These are phyloP conservation scores for Trichopoda pennipes DNA, from an alignment of 2,888 invertebrate genomes.

Conservation along the genomic window DNA sequence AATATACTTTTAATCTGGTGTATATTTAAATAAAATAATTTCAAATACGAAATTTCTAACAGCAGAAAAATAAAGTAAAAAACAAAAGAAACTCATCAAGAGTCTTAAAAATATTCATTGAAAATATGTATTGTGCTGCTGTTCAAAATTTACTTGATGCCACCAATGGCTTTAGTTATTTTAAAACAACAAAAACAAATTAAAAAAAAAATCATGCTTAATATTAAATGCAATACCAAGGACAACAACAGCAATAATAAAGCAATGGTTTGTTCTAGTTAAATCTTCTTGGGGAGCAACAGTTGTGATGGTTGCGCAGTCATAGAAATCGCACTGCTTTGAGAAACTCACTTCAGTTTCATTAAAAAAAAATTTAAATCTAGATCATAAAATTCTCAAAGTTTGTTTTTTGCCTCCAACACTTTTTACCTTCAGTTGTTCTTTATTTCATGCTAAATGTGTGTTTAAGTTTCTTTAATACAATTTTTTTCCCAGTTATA, in stretches of 20 bases:
- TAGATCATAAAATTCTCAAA: constrained; percentile 16
- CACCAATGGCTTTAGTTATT: background rate
- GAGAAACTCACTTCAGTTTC: constrained; percentile 27
- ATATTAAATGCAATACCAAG: constrained; percentile 42
- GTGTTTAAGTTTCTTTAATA: constrained; percentile 13
- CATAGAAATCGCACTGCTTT: constrained; percentile 16
- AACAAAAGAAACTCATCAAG: background rate
- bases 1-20: too few relatives aligned
- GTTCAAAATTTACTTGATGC: background rate
- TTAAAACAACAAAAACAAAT: constrained; percentile 28
- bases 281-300: constrained; percentile 5
- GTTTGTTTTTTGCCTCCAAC: background rate
- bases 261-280: constrained; percentile 16
- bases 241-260: constrained; percentile 25
- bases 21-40: too few relatives aligned
- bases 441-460: background rate
- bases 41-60: background rate
- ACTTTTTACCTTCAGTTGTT: background rate
- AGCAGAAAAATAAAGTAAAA: background rate
- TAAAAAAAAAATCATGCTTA: background rate
- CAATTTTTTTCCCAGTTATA: background rate
- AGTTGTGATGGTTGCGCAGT: constrained; percentile 1
- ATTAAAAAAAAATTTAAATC: constrained; percentile 6
- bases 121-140: background rate
- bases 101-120: background rate